Percentiles rank a stretch among this genome's conserved stretches.
Conservation (phyloP, 2,797 vertebrate species). For the Oreochromis mossambicus region DNA sequence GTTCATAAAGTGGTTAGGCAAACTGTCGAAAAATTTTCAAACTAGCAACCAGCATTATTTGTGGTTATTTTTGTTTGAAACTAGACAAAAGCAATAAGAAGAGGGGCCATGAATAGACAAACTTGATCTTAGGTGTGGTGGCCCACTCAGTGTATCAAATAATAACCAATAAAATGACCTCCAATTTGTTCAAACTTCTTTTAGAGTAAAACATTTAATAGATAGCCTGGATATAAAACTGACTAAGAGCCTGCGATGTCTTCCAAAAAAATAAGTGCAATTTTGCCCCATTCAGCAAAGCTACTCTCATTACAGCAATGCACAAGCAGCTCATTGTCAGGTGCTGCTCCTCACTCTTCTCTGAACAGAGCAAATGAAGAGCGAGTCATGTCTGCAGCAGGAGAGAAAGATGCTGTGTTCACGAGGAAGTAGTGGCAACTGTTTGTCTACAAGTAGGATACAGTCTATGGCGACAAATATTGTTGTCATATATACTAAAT, state of each 20-base stretch:
- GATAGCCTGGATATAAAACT: neutral
- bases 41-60: neutral
- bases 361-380: neutral
- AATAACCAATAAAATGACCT: neutral
- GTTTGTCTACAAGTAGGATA: neutral
- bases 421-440: neutral
- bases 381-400: neutral
- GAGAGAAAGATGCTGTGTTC: neutral
- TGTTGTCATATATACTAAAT: neutral
- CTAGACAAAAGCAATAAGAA: neutral
- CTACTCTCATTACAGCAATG: neutral
- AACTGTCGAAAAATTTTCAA: neutral
- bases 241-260: neutral
- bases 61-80: neutral
- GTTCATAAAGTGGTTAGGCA: neutral
- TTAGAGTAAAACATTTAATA: neutral
- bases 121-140: neutral
- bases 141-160: neutral
- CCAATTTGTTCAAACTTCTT: neutral
- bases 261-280: neutral
- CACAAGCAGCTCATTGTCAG: neutral
- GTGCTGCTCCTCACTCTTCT: neutral
- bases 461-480: rapidly evolving
- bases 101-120: neutral
- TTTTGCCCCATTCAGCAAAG: neutral